These are phyloP conservation scores for Molothrus ater DNA, from an alignment of 2,797 vertebrate genomes.

Conservation along the genomic window DNA sequence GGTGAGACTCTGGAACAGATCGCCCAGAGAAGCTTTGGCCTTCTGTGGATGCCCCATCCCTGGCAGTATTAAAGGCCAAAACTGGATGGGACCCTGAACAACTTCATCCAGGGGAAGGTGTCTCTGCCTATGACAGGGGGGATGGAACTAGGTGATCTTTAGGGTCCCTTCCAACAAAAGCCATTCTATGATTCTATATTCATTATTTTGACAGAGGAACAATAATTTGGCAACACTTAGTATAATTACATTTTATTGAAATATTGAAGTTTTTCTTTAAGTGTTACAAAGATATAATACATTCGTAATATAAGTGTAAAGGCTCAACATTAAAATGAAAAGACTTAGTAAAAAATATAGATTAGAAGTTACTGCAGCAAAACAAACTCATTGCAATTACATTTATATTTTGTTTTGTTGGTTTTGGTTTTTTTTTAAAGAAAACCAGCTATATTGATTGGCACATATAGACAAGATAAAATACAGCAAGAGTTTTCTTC, in stretches of 20 bases:
- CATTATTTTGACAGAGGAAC: neutral
- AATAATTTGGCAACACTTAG: neutral
- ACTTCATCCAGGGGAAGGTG: neutral
- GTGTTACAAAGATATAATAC: slow-evolving; percentile 30
- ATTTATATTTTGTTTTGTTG: neutral
- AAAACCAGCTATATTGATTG: neutral
- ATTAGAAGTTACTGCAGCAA: slow-evolving; percentile 14
- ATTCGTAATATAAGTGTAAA: neutral
- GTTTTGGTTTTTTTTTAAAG: neutral
- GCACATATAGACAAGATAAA: slow-evolving; percentile 34
- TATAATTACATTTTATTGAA: slow-evolving; percentile 46
- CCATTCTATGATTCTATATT: neutral
- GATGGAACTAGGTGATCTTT: neutral
- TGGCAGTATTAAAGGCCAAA: neutral
- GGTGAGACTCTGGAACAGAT: neutral
- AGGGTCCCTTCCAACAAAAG: neutral
- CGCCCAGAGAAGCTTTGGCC: neutral
- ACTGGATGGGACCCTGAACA: neutral
- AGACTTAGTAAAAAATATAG: slow-evolving; percentile 8
- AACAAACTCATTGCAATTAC: slow-evolving; percentile 17
- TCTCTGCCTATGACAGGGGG: neutral
- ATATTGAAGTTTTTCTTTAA: neutral
- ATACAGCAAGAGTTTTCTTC: neutral
- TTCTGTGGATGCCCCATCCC: neutral
- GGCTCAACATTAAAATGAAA: neutral